Conservation (phyloP, 2,113 vertebrate genomes). For the Lamprotornis superbus region DNA sequence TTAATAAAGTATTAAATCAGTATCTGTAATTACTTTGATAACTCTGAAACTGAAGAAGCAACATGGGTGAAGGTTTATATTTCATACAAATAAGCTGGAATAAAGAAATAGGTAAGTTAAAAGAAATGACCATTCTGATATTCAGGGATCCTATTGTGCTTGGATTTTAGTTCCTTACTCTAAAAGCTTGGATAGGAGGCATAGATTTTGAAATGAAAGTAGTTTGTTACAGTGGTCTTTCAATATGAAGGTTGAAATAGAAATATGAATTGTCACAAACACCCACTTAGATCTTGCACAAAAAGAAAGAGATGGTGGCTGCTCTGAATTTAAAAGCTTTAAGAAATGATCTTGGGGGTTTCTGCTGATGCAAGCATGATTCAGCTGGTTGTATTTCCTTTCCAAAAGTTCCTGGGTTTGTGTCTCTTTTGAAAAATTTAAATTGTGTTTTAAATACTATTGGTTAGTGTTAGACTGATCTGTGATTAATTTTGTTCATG, state of each 20-base stretch:
- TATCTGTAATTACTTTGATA: background rate
- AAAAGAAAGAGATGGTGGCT: background rate
- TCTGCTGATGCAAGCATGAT: background rate
- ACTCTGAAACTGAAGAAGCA: background rate
- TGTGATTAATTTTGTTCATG: slow-evolving; percentile 21
- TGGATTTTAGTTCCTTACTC: background rate
- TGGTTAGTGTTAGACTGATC: background rate
- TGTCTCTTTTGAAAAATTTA: background rate
- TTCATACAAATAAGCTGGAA: background rate
- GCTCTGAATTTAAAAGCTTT: background rate
- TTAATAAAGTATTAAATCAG: background rate
- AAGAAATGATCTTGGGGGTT: background rate
- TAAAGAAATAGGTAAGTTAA: background rate
- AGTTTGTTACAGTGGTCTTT: background rate
- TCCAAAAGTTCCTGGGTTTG: background rate
- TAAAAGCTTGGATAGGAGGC: background rate
- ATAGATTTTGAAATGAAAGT: background rate
- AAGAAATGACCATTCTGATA: background rate
- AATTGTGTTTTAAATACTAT: background rate
- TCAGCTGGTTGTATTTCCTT: background rate
- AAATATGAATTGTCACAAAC: background rate
- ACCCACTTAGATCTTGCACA: background rate
- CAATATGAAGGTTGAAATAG: background rate
- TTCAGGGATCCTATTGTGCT: background rate
- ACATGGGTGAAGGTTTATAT: background rate